phyloP scores from a whole-genome alignment of 2,888 invertebrate species.

The Molorchus minor region DNA sequence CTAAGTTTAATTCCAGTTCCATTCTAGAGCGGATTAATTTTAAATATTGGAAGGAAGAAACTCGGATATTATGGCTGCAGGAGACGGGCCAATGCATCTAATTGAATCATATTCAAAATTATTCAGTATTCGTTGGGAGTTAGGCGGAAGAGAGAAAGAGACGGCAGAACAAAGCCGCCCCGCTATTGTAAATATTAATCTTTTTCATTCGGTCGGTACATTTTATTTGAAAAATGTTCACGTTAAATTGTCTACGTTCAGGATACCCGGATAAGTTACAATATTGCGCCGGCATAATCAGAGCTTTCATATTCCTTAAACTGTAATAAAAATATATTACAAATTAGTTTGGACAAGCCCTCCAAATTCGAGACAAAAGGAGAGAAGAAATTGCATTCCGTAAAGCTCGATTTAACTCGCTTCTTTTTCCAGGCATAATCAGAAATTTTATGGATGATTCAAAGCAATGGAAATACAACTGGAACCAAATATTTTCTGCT shows the following conservation, averaged over 20 bases:
- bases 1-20: neutral
- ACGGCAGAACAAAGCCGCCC: conserved; percentile 8
- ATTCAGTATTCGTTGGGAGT: conserved; percentile 27
- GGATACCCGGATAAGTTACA: conserved; percentile 19
- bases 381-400: neutral
- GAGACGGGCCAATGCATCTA: conserved; percentile 3
- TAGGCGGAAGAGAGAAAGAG: conserved; percentile 16
- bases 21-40: conserved; percentile 8
- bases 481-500: no score
- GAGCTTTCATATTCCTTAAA: conserved; percentile 25
- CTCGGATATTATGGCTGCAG: conserved; percentile 1
- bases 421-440: no score
- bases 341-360: conserved; percentile 23
- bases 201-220: conserved; percentile 21
- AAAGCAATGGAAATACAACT: no score
- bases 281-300: conserved; percentile 16
- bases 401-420: neutral
- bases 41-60: conserved; percentile 12
- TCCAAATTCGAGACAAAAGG: neutral
- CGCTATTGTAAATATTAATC: conserved; percentile 24
- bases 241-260: conserved; percentile 15
- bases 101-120: conserved; percentile 29
- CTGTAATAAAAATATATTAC: conserved; percentile 31
- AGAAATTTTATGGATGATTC: no score
- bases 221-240: conserved; percentile 24